Percentiles rank a stretch among this genome's conserved stretches.
Conservation (phyloP, 2,113 vertebrate genomes). For the Otocyon megalotis region DNA sequence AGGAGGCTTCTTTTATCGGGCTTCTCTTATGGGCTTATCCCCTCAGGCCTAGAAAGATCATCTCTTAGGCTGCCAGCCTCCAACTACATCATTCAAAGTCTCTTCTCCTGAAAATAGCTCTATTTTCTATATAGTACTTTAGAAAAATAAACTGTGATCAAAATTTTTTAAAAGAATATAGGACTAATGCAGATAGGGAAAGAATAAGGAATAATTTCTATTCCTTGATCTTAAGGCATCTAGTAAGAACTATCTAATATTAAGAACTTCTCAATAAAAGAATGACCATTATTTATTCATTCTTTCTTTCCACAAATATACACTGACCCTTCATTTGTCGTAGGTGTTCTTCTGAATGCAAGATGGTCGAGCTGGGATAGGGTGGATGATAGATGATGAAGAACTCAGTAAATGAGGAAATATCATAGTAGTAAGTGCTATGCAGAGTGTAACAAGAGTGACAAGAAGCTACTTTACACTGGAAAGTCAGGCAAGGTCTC, state of each 20-base stretch:
- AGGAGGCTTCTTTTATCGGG: not conserved
- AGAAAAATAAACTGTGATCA: not conserved
- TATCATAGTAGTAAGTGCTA: not conserved
- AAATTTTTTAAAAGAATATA: not conserved
- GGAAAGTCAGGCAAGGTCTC: not conserved
- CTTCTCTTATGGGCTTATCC: not conserved
- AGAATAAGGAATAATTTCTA: not conserved
- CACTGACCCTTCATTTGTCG: not conserved
- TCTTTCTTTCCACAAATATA: not conserved
- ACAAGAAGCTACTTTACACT: not conserved
- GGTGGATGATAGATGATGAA: not conserved
- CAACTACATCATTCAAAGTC: not conserved
- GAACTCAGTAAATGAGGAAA: not conserved
- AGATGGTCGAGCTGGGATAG: not conserved
- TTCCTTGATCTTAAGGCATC: not conserved
- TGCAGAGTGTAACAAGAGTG: not conserved
- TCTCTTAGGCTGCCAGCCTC: not conserved
- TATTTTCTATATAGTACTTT: not conserved
- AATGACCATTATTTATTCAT: not conserved
- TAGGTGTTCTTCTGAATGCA: not conserved
- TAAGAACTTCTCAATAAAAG: slow-evolving; percentile 26
- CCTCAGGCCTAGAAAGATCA: not conserved
- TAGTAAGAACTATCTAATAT: not conserved
- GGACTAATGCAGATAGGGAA: not conserved
- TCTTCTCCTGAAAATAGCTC: not conserved